phyloP scores from a whole-genome alignment of 2,113 vertebrate species.

The Periophthalmus modestus region DNA sequence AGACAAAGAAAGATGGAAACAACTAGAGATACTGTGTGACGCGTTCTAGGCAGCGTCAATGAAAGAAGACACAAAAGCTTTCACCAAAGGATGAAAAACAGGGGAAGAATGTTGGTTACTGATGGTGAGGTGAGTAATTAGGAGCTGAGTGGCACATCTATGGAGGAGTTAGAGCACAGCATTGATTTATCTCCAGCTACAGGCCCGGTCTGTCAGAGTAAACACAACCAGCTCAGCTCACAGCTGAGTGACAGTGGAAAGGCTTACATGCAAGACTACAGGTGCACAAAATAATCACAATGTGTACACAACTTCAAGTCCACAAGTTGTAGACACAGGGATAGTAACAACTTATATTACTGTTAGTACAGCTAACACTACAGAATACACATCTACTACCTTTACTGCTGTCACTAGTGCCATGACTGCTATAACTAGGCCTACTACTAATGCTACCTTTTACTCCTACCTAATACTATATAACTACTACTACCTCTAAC shows the following conservation, averaged over 20 bases:
- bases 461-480: too few species aligned
- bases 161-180: slow-evolving; percentile 34
- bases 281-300: not conserved
- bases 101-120: slow-evolving; percentile 35
- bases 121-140: slow-evolving; percentile 42
- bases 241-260: not conserved
- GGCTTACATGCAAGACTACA: slow-evolving; percentile 10
- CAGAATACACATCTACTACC: not conserved
- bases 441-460: too few species aligned
- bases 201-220: slow-evolving; percentile 25
- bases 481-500: too few species aligned
- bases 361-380: not conserved
- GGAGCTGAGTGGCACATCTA: slow-evolving; percentile 43
- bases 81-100: slow-evolving; percentile 28
- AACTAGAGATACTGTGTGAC: slow-evolving; percentile 16
- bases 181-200: slow-evolving; percentile 50
- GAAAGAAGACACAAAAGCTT: slow-evolving; percentile 31
- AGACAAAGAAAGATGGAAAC: not conserved
- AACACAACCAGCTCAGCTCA: slow-evolving; percentile 24
- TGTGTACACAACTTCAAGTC: not conserved
- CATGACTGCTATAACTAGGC: too few species aligned
- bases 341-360: not conserved
- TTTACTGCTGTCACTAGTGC: too few species aligned
- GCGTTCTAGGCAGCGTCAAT: slow-evolving; percentile 23
- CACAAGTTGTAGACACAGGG: not conserved